phyloP scores from a whole-genome alignment of 2,888 invertebrate species.

The Prenolepis imparis region DNA sequence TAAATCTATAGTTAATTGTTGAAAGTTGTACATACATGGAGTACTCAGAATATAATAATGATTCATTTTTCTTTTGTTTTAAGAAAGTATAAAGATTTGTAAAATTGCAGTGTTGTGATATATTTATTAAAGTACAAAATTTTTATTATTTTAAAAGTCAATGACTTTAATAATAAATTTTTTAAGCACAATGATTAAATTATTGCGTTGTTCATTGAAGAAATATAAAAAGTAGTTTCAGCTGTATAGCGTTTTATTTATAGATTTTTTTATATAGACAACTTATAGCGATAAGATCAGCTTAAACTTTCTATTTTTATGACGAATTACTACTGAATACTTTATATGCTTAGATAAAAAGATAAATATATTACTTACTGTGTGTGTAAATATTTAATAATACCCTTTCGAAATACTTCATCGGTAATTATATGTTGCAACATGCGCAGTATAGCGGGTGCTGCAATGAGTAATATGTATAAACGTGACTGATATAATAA shows the following conservation, averaged over 20 bases:
- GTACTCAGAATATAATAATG: not conserved
- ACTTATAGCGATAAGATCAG: not conserved
- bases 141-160: not conserved
- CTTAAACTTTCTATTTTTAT: not conserved
- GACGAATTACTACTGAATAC: not conserved
- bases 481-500: not conserved
- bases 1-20: not conserved
- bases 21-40: not conserved
- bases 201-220: not conserved
- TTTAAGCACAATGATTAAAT: not conserved
- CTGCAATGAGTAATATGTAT: conserved; percentile 40
- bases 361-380: conserved; percentile 76
- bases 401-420: conserved; percentile 85
- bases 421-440: conserved; percentile 87
- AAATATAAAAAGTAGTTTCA: not conserved
- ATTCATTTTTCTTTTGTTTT: not conserved
- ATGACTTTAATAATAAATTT: not conserved
- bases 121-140: not conserved
- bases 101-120: not conserved
- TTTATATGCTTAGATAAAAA: not conserved
- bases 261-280: not conserved
- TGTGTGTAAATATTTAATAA: conserved; percentile 76
- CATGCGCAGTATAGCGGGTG: conserved; percentile 87
- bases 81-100: not conserved
- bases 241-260: not conserved